Base-by-base conservation (phyloP, 2,888 invertebrate genomes). In the Scelioninae gen. 1 region DNA sequence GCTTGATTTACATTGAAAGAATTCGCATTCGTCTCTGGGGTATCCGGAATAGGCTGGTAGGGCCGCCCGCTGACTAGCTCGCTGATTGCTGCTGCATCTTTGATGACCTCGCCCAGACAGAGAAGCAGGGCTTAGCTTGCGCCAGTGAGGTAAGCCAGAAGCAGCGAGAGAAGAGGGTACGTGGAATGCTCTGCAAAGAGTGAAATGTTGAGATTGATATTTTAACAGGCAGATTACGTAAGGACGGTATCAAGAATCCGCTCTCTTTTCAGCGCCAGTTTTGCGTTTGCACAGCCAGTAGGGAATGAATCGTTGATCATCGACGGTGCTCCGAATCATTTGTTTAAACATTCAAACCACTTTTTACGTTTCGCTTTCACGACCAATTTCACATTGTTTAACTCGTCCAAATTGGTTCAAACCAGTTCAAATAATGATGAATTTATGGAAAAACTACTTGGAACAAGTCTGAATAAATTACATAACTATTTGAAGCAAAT, bases 21-120 rank as follows among this genome's bases (percentile, higher is more conserved):
- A n/a, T n/a, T n/a, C n/a, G n/a, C n/a, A n/a, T n/a, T n/a, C n/a
- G n/a, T n/a, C n/a, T n/a, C n/a, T 80, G 86, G 84, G 88, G 88
- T 86, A 77, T 60, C 72, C 43, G 74, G 74, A 83, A 72, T 72
- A 77, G 76, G 87, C 88, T 87, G 84, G 88, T 87, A 88, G 87
- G 88, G 88, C 85, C 88, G 88, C 86, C 88, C 88, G 88, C 86
- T 88, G 91, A 91, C 90, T 89, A 90, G 91, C 90, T 89, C 86
- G 89, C 90, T 92, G 92, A 92, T 92, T 92, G 92, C 92, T 92
- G 89, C 84, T 92, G 91, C 92, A 92, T 92, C 90, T 92, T 92
- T 92, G 91, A 92, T 92, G 92, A 92, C 89, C 90, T 89, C 90
- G 89, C 88, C 91, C 91, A 91, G 91, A 91, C 91, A 87, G 88